Evolutionary conservation across 2,888 invertebrate species (phyloP).

Genomic region (Drosophila maculinotata): DNA sequence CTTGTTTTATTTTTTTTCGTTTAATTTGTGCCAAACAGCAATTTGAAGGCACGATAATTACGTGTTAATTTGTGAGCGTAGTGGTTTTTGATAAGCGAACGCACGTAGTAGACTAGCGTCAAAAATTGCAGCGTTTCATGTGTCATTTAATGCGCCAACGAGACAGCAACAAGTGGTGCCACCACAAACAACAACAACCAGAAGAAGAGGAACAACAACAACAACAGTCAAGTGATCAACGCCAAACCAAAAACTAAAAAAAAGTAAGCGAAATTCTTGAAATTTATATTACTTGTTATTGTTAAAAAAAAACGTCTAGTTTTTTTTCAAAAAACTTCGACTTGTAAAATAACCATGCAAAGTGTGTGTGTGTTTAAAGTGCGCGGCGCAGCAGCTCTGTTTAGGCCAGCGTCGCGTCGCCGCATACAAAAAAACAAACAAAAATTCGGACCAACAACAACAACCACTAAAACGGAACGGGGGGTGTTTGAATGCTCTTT

Average conservation of each 20-base stretch:
- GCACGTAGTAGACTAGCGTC: slow-evolving; percentile 20
- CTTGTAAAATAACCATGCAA: slow-evolving; percentile 55
- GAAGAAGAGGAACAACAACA: slow-evolving; percentile 13
- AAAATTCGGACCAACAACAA: slow-evolving; percentile 52
- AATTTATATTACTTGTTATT: slow-evolving; percentile 14
- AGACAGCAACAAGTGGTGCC: slow-evolving; percentile 70
- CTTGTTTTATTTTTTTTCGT: slow-evolving; percentile 48
- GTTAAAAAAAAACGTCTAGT: slow-evolving; percentile 19
- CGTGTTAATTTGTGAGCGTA: slow-evolving; percentile 43
- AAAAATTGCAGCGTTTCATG: slow-evolving; percentile 40
- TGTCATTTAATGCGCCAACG: slow-evolving; percentile 58
- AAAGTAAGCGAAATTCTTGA: slow-evolving; percentile 50
- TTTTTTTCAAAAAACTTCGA: slow-evolving; percentile 24
- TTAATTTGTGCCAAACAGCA: slow-evolving; percentile 33
- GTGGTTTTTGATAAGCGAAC: slow-evolving; percentile 30
- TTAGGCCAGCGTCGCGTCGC: slow-evolving; percentile 69
- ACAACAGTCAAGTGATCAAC: slow-evolving; percentile 39
- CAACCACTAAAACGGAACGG: slow-evolving; percentile 41
- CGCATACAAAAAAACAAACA: slow-evolving; percentile 75
- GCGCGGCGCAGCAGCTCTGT: slow-evolving; percentile 65
- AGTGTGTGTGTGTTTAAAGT: slow-evolving; percentile 42
- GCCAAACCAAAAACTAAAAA: slow-evolving; percentile 36
- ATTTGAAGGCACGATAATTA: slow-evolving; percentile 27
- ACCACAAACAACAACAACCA: slow-evolving; percentile 45
- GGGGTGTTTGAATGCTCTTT: slow-evolving; percentile 61